Base-by-base conservation (phyloP, 2,888 invertebrate species). In the Physocephala rufipes region DNA sequence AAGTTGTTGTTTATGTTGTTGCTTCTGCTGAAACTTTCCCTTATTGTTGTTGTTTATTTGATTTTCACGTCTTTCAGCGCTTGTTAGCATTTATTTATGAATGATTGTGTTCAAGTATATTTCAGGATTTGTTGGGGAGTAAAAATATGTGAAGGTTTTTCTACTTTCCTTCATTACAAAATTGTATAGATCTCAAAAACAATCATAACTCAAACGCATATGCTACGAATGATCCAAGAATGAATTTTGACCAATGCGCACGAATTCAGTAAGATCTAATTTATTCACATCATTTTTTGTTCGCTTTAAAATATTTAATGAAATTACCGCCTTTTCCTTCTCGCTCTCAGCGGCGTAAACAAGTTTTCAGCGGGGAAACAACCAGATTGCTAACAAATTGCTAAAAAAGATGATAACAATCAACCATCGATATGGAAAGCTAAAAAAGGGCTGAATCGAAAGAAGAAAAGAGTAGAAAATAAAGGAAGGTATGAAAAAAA, bases 211-310 rank as follows among this genome's bases (percentile, higher is more conserved):
- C 76, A 72, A 64, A 36, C 73, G 58, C n/a, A 55, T 55, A n/a
- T n/a, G 58, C 26, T 26, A 26, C 45, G n/a, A 16, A 47, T 30
- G 65, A 66, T 36, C 21, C 53, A 30, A 47, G 45, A 55, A 26
- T 30, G 49, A n/a, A 49, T 16, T 15, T 28, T 36, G 51, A 9
- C 51, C 51, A n/a, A n/a, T 62, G 62, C 68, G 68, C 62, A 68
- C 68, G 15, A 16, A 47, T 51, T 61, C 21, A 74, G 74, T 73
- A 76, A 76, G 73, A 74, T 75, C 76, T 76, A 76, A 76, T 77
- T 77, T 77, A 75, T 74, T 74, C 73, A 72, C 75, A 72, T 76
- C 76, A 77, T 77, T 77, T 77, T 77, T 76, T 76, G 73, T 76
- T 72, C 74, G 65, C 77, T 76, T 36, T 9, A 36, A 36, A 36